Base-by-base conservation (phyloP, 2,888 invertebrate species). In the Volucella inanis region DNA sequence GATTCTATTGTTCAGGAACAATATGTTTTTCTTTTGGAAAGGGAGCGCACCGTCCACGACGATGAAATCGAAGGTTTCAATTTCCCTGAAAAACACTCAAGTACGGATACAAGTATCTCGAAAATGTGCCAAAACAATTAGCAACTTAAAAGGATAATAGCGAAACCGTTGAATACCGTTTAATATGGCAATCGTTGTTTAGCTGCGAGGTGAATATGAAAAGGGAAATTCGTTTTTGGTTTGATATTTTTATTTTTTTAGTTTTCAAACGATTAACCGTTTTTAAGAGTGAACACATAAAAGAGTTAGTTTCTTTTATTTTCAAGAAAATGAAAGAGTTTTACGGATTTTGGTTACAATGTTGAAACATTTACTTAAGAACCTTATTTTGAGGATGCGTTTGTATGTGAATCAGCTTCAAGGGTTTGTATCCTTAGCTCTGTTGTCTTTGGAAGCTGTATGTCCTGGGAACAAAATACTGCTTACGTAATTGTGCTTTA, bases 121-220 rank as follows among this genome's bases (percentile, higher is more conserved):
- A 57, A 85, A 85, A 81, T 85, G 76, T 76, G 81, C 81, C 68
- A 81, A 81, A 85, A 85, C 85, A 85, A 85, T 81, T 85, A 85
- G 47, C 82, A 83, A 78, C 78, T 78, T 54, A 50, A 65, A 38
- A 8, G 15, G 18, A 31, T 57, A 76, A 71, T 70, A 59, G 54
- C 45, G 22, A 54, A 72, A 77, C 77, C 81, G 64, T 59, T 76
- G 76, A 76, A 67, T 49, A 18, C 71, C 76, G 76, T 85, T 80
- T 67, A n/a, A 49, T 59, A n/a, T 71, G 74, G 62, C 68, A 41
- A n/a, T 59, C 39, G n/a, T 59, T 70, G n/a, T 49, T 31, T 39
- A 41, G 71, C 50, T 49, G 2, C 31, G 49, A 70, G 57, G 39
- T 59, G 55, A 57, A 70, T 57, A 47, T 18, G 6, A 15, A 70